Base-by-base conservation (phyloP, 30 jellyfish, hydroid and myxozoan genomes). In the Turritopsis rubra region DNA sequence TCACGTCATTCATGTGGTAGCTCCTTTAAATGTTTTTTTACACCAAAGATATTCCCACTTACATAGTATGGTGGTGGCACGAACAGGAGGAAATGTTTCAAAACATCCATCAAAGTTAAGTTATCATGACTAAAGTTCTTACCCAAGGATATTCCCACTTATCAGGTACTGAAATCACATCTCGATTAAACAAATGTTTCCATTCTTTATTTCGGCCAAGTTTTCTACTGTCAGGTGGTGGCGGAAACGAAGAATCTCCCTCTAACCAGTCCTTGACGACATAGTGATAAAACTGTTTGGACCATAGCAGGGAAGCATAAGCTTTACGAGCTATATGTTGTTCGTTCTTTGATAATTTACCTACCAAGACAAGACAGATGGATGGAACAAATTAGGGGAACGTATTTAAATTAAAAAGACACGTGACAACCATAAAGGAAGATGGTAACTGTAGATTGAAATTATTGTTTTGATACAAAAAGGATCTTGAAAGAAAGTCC, bases 61-160 rank as follows among this genome's bases (percentile, higher is more conserved):
- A n/a, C n/a, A n/a, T n/a, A n/a, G n/a, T n/a, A n/a, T n/a, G n/a
- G n/a, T n/a, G n/a, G n/a, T n/a, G n/a, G n/a, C n/a, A n/a, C n/a
- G n/a, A n/a, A n/a, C n/a, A n/a, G n/a, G n/a, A n/a, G n/a, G n/a
- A n/a, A n/a, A n/a, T n/a, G n/a, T 60, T 60, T 23, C 73, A 60
- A 60, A 23, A 60, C 21, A 18, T 60, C 0, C 73, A 60, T 60
- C 22, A n/a, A n/a, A n/a, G n/a, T n/a, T n/a, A n/a, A n/a, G n/a
- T n/a, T n/a, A n/a, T n/a, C n/a, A n/a, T n/a, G n/a, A n/a, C n/a
- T n/a, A n/a, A n/a, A n/a, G n/a, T n/a, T n/a, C n/a, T 85, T 79
- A 91, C 97, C 97, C 97, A 91, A 54, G 97, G 97, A 65, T 91
- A 91, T 66, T 91, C 97, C 97, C 97, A 91, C 76, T 91, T 91